Evolutionary conservation across 2,888 invertebrate species (phyloP).

Genomic region (Lypha dubia): DNA sequence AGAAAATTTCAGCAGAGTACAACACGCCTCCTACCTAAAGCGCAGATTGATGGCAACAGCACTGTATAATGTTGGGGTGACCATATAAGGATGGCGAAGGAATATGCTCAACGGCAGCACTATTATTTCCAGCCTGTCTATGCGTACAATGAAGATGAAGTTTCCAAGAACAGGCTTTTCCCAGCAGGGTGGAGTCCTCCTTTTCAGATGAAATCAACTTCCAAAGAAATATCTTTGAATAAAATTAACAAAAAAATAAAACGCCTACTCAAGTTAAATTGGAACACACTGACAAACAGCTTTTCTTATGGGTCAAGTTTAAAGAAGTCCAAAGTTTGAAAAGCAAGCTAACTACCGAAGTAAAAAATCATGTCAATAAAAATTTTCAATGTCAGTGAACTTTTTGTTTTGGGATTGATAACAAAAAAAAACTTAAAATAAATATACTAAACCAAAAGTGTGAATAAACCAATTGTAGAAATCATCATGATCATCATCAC

Average conservation of each 20-base stretch:
- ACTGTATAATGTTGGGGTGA: too few species aligned
- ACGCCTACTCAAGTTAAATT: background rate
- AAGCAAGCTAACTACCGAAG: background rate
- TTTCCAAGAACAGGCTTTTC: too few species aligned
- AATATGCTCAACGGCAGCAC: too few species aligned
- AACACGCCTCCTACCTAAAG: too few species aligned
- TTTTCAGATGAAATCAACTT: too few species aligned
- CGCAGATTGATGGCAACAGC: too few species aligned
- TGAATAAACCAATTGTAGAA: conserved; percentile 47
- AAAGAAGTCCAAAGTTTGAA: background rate
- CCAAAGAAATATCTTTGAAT: too few species aligned
- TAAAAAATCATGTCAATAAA: conserved; percentile 47
- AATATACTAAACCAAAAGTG: conserved; percentile 19
- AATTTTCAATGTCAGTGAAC: conserved; percentile 64
- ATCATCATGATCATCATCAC: conserved; percentile 1
- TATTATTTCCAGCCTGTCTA: too few species aligned
- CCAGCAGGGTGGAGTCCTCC: too few species aligned
- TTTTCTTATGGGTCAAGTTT: conserved; percentile 61
- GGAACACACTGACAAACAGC: conserved; percentile 2
- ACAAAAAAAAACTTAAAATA: background rate
- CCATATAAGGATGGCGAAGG: too few species aligned
- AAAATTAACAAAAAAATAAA: background rate
- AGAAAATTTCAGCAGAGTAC: too few species aligned
- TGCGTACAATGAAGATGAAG: too few species aligned
- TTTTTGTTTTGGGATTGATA: conserved; percentile 14